phyloP scores from a whole-genome alignment of 2,113 vertebrate species.

The Mesembrinibis cayennensis region DNA sequence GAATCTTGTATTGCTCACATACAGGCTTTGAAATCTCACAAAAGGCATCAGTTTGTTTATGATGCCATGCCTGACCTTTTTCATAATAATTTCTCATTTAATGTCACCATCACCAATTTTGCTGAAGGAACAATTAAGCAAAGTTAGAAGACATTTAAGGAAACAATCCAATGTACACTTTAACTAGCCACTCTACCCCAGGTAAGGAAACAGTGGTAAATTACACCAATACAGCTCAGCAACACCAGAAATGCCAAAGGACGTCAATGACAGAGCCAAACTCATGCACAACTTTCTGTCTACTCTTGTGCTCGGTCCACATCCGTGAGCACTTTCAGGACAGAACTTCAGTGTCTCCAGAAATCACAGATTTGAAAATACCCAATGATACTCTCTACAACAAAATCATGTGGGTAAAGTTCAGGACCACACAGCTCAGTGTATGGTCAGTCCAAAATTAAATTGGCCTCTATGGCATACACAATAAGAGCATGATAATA shows the following conservation, averaged over 20 bases:
- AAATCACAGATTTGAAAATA: not conserved
- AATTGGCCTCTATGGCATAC: not conserved
- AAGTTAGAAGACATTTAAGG: not conserved
- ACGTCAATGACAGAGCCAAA: not conserved
- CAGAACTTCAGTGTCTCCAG: not conserved
- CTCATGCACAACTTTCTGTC: not conserved
- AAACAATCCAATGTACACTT: not conserved
- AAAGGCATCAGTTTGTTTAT: not conserved
- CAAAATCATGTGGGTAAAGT: not conserved
- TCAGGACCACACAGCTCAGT: not conserved
- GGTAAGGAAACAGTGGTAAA: not conserved
- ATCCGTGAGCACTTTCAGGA: not conserved
- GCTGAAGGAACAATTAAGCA: not conserved
- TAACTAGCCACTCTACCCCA: not conserved
- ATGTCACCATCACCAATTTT: not conserved
- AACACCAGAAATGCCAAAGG: not conserved
- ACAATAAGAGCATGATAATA: not conserved
- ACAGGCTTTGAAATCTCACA: not conserved
- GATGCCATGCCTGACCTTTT: not conserved
- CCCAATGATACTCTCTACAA: not conserved
- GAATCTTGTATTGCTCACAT: not conserved
- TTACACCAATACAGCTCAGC: not conserved
- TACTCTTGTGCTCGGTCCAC: not conserved
- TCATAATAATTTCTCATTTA: not conserved
- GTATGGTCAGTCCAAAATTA: not conserved